phyloP scores from a whole-genome alignment of 2,113 vertebrate genomes.

The Abramis brama region DNA sequence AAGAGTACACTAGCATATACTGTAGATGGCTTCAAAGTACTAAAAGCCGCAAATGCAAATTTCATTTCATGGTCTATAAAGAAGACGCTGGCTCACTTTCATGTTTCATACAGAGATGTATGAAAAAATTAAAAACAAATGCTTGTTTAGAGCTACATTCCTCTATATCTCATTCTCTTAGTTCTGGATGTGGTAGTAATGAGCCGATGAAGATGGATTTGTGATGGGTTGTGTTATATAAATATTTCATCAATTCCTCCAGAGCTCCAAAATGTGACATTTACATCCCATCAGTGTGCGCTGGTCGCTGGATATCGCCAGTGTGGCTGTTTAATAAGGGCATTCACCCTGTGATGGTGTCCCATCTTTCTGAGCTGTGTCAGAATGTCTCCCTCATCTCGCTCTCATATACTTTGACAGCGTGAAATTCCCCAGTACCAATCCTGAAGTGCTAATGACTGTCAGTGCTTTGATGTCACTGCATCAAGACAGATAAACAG shows the following conservation, averaged over 20 bases:
- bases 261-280: slow-evolving; percentile 45
- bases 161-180: not conserved
- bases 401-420: slow-evolving; percentile 38
- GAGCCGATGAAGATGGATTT: not conserved
- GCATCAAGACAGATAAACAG: slow-evolving; percentile 58
- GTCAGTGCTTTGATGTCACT: slow-evolving; percentile 54
- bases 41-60: not conserved
- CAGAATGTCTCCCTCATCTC: slow-evolving; percentile 32
- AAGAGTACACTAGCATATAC: not conserved
- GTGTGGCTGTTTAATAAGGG: slow-evolving; percentile 45
- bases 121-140: not conserved
- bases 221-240: slow-evolving; percentile 1
- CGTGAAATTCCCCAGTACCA: slow-evolving; percentile 53
- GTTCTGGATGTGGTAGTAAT: not conserved
- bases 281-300: slow-evolving; percentile 24
- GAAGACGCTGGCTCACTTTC: no score
- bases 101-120: not conserved
- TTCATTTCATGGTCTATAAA: not conserved
- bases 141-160: slow-evolving; percentile 6
- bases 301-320: slow-evolving; percentile 13
- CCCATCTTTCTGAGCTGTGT: slow-evolving; percentile 42
- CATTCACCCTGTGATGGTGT: slow-evolving; percentile 44
- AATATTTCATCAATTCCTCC: slow-evolving; percentile 41
- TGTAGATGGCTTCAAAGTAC: not conserved
- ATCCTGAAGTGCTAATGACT: slow-evolving; percentile 54